phyloP scores from a whole-genome alignment of 2,888 invertebrate species.

The Protodeltote pygarga region DNA sequence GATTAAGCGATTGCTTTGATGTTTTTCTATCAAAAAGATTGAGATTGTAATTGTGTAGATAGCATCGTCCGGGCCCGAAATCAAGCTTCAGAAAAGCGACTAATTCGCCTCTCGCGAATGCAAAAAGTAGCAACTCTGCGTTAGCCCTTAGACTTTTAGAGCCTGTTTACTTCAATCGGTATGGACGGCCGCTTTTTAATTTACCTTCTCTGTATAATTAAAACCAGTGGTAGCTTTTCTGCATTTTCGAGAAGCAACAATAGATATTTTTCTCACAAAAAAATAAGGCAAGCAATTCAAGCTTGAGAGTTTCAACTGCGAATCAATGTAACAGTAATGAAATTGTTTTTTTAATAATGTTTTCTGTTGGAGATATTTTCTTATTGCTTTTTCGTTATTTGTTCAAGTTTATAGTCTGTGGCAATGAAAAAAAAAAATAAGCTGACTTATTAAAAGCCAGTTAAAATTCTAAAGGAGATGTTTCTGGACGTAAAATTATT shows the following conservation, averaged over 20 bases:
- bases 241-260: conserved; percentile 70
- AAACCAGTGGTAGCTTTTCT: conserved; percentile 71
- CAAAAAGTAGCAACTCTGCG: too few relatives aligned
- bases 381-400: background rate
- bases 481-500: too few relatives aligned
- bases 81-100: too few relatives aligned
- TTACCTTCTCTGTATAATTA: conserved; percentile 82
- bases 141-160: too few relatives aligned
- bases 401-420: background rate
- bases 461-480: too few relatives aligned
- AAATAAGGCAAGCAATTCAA: conserved; percentile 39
- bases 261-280: conserved; percentile 58
- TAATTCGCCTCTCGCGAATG: too few relatives aligned
- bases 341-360: conserved; percentile 33
- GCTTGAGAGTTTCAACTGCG: conserved; percentile 24
- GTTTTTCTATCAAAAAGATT: too few relatives aligned
- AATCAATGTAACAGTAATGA: conserved; percentile 38
- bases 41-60: too few relatives aligned
- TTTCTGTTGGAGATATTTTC: conserved; percentile 11
- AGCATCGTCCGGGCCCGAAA: too few relatives aligned
- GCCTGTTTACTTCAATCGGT: conserved; percentile 67
- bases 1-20: too few relatives aligned
- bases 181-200: conserved; percentile 81
- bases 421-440: background rate
- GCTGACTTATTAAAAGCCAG: too few relatives aligned